Evolutionary conservation across 1,140 invertebrate species (phyloP), one percentile per base, ranked within the genome.

Genomic region (Lepidurus couesii): DNA sequence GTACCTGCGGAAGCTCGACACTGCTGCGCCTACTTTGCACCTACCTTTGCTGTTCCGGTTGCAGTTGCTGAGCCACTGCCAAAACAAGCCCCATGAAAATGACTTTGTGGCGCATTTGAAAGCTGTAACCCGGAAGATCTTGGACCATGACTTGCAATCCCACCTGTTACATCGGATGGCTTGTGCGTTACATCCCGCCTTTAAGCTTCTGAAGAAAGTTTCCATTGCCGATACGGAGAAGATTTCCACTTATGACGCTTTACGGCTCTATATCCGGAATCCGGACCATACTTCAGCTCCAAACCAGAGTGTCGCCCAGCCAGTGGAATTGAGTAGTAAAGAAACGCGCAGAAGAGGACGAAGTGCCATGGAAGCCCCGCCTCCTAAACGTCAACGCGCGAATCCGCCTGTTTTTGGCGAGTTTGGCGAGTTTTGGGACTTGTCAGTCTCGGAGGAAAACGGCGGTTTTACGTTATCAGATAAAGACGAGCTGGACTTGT

Each of bases 181-280:
- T 47, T 79, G 78, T 47, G 44, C 53, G 7, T 75, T 79, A 24
- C 78, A 79, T 16, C 78, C 78, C 34, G 78, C 78, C 7, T 79
- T 79, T 21, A 79, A 79, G 78, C 73, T 75, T 7, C 74, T 79
- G 65, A 43, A 47, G 43, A 73, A 74, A 74, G 42, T 79, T 10
- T 73, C 74, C 43, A 74, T 79, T 34, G 47, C 42, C 42, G 78
- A 79, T 10, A 26, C 13, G 34, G 73, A 79, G 74, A 73, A 74
- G 11, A 44, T 45, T 42, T 42, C 74, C 44, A 75, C 78, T 16
- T 75, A 75, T 47, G 73, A 74, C 43, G 53, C 73, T 43, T 9
- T 79, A 6, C 26, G 78, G n/a, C 24, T 45, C 8, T 75, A 75
- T 9, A 44, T 79, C 65, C 9, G 74, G 5, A 42, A 74, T n/a